Conservation (phyloP, 2,888 invertebrate species). For the Amphipoea lucens region DNA sequence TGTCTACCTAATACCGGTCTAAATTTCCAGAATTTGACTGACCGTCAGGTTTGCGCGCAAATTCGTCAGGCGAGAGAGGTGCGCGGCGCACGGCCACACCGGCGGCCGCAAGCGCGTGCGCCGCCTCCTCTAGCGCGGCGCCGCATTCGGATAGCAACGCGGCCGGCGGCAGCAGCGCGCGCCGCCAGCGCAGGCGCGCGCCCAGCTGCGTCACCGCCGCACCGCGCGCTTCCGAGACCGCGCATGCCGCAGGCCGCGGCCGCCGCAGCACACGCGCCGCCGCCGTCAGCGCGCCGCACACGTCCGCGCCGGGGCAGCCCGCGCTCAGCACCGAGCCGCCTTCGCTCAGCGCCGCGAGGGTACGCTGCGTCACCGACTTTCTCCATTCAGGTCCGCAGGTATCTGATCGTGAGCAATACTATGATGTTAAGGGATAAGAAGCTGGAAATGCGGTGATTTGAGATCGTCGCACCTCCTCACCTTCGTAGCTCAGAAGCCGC, state of each 20-base stretch:
- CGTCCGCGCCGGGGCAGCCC: slow-evolving; percentile 72
- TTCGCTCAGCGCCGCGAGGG: slow-evolving; percentile 71
- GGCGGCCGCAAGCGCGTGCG: slow-evolving; percentile 69
- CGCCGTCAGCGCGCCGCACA: slow-evolving; percentile 71
- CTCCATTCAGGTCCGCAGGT: slow-evolving; percentile 78
- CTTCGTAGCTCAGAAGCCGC: slow-evolving; percentile 69
- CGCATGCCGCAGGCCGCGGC: slow-evolving; percentile 66
- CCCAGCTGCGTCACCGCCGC: slow-evolving; percentile 72
- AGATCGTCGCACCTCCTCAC: slow-evolving; percentile 60
- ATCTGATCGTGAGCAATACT: slow-evolving; percentile 68
- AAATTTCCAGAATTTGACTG: not conserved
- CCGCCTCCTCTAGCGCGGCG: slow-evolving; percentile 67
- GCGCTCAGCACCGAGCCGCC: slow-evolving; percentile 68
- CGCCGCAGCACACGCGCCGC: slow-evolving; percentile 69
- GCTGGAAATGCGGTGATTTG: not conserved
- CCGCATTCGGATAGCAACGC: slow-evolving; percentile 68
- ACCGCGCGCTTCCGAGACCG: slow-evolving; percentile 68
- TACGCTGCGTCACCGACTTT: slow-evolving; percentile 71
- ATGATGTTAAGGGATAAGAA: not conserved
- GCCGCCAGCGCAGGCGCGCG: slow-evolving; percentile 74
- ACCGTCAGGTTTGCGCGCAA: slow-evolving; percentile 73
- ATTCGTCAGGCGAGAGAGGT: slow-evolving; percentile 47
- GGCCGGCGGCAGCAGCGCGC: slow-evolving; percentile 71
- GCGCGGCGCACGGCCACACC: slow-evolving; percentile 70
- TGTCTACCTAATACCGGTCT: no score